Conservation (phyloP, 1,140 invertebrate species). For the Micrasema longulum region DNA sequence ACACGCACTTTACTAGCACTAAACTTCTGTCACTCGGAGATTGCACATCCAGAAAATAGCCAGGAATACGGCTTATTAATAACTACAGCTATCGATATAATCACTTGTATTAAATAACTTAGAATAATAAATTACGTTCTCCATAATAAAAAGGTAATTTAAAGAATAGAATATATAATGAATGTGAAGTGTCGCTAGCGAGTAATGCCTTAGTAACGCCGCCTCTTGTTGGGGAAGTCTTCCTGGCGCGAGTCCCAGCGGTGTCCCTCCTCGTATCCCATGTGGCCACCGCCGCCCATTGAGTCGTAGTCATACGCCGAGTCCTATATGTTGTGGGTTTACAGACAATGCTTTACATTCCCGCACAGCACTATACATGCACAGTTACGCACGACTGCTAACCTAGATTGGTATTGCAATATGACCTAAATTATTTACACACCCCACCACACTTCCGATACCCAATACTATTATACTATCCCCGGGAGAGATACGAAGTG, state of each 20-base stretch:
- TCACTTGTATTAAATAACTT: no score
- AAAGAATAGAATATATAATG: not conserved
- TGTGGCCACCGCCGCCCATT: slow-evolving; percentile 50
- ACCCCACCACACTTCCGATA: no score
- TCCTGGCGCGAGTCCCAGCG: slow-evolving; percentile 60
- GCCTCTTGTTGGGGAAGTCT: slow-evolving; percentile 67
- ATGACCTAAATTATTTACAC: slow-evolving; percentile 13
- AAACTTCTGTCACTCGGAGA: no score
- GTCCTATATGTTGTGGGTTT: slow-evolving; percentile 48
- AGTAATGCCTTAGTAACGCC: slow-evolving; percentile 60
- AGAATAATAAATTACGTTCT: no score
- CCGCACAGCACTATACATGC: not conserved
- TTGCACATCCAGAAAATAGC: no score
- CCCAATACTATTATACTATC: no score
- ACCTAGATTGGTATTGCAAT: slow-evolving; percentile 37
- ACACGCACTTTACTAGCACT: no score
- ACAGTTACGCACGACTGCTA: slow-evolving; percentile 1
- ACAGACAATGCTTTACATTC: slow-evolving; percentile 22
- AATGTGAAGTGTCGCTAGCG: not conserved
- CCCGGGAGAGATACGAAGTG: no score
- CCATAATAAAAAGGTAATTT: no score
- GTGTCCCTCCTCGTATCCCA: slow-evolving; percentile 51
- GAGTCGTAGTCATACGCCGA: slow-evolving; percentile 47
- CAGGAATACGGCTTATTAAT: no score
- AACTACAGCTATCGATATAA: no score